Evolutionary conservation across 2,888 invertebrate species (phyloP), one percentile per base, ranked within the genome.

Genomic region (Panopea generosa): DNA sequence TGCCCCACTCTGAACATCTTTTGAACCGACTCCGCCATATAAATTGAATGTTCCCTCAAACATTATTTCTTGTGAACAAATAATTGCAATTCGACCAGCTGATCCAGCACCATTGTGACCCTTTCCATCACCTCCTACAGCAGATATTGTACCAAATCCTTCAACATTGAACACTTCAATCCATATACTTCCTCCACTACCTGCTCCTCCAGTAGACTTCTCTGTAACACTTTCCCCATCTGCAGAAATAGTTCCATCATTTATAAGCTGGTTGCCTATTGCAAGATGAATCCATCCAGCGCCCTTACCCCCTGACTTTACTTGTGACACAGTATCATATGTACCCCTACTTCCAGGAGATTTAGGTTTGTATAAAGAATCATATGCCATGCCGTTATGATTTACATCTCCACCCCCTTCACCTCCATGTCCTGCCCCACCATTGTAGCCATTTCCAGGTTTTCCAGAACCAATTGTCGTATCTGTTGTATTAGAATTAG

Each of bases 161-260:
- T 87, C 86, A 57, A 87, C 80, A 33, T 65, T 50, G 18, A 70
- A 79, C 0, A 83, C 57, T 33, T 82, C 72, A 2, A 87, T 77
- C 72, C 77, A 77, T 11, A 89, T 83, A 70, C 87, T 87, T 7
- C 89, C 89, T 11, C 87, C 89, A 70, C 89, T 89, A 0, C 89
- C 89, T n/a, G 84, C 87, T 20, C 88, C 88, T 26, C 80, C 86
- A 56, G 75, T 82, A 47, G 66, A 18, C 4, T 43, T n/a, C 26
- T 77, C 74, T 45, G 6, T 45, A 4, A 33, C 33, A 45, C 29
- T 29, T 61, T 79, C 80, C 18, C 87, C 89, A 77, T 85, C 76
- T 4, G 83, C 87, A 14, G 84, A 71, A 4, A 89, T 83, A 24
- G 76, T 83, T 1, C 89, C 89, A 65, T 89, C 89, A 69, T 84